Evolutionary conservation across 2,113 vertebrate genomes (phyloP), one percentile per base, ranked within the genome.

Genomic region (Amblyornis subalaris): DNA sequence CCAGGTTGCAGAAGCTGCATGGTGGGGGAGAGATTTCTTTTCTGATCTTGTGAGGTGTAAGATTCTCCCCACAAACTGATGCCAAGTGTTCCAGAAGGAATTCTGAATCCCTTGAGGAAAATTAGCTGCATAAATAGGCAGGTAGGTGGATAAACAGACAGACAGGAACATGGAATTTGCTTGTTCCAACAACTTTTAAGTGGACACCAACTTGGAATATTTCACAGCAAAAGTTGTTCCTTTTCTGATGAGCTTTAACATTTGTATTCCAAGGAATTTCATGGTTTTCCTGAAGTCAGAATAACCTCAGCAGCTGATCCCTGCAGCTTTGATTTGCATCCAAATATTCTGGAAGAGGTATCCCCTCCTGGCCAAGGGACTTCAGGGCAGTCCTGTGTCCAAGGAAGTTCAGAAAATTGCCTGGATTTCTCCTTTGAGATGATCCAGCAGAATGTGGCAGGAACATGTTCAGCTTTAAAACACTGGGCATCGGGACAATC

Each of bases 381-480:
- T 48, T 67, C 48, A 64, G 31, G 25, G 31, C 19, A 80, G 6
- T 4, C 14, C 66, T 47, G 14, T 45, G 19, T 44, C 35, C 23
- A 21, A 33, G 1, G 10, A 82, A 66, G 5, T 62, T 90, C 42
- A 85, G 7, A 12, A 12, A 12, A 12, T 8, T 13, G 9, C 28
- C 24, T 42, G 24, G 1, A 38, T 74, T 54, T 74, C 45, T 65
- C 42, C 22, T n/a, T 38, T 69, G 19, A 79, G 57, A 44, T n/a
- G 1, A 14, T n/a, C 14, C 14, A 19, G 9, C 1, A 48, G 33
- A 77, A 11, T 5, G 6, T 6, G 3, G 5, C 14, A 44, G 8
- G 15, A 42, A 33, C 4, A 8, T 0, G 4, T 38, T 42, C 2
- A 19, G 38, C 38, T 87, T 51, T 58, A 42, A 89, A 73, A 47